These are phyloP conservation scores for Leptodactylus fuscus DNA, from an alignment of 2,113 vertebrate genomes.

Conservation along the genomic window DNA sequence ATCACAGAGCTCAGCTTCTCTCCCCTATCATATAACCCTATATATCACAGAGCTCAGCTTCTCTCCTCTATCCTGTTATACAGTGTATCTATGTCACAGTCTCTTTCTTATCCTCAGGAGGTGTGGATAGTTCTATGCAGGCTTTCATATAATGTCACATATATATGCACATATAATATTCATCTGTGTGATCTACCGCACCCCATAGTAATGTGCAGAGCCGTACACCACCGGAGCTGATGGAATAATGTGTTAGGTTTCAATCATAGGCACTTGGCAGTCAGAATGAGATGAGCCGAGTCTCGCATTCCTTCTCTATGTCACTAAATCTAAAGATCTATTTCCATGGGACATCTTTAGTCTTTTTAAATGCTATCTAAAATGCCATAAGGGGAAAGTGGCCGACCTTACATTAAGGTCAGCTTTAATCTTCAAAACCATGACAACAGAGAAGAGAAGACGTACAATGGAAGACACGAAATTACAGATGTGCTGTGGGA, in stretches of 20 bases:
- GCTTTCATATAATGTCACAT: too few species aligned
- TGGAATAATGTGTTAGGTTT: not conserved
- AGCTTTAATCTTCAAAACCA: slow-evolving; percentile 26
- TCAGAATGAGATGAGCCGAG: not conserved
- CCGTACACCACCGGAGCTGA: too few species aligned
- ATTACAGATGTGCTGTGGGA: not conserved
- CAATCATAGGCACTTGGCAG: not conserved
- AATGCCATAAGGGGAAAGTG: slow-evolving; percentile 20
- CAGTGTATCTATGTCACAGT: too few species aligned
- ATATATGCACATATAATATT: too few species aligned
- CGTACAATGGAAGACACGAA: slow-evolving; percentile 7
- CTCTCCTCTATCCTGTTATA: too few species aligned
- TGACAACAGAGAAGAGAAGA: not conserved
- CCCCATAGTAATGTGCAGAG: too few species aligned
- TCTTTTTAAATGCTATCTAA: slow-evolving; percentile 21
- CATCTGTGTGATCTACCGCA: too few species aligned
- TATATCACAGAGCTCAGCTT: too few species aligned
- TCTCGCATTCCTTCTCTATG: not conserved
- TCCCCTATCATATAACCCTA: too few species aligned
- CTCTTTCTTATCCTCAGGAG: too few species aligned
- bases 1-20: too few species aligned
- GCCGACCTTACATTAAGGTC: slow-evolving; percentile 13
- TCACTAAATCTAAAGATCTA: not conserved
- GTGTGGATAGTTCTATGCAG: too few species aligned
- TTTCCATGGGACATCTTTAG: slow-evolving; percentile 16